These are phyloP conservation scores for Ceyx cyanopectus DNA, from an alignment of 2,113 vertebrate species.

Conservation along the genomic window DNA sequence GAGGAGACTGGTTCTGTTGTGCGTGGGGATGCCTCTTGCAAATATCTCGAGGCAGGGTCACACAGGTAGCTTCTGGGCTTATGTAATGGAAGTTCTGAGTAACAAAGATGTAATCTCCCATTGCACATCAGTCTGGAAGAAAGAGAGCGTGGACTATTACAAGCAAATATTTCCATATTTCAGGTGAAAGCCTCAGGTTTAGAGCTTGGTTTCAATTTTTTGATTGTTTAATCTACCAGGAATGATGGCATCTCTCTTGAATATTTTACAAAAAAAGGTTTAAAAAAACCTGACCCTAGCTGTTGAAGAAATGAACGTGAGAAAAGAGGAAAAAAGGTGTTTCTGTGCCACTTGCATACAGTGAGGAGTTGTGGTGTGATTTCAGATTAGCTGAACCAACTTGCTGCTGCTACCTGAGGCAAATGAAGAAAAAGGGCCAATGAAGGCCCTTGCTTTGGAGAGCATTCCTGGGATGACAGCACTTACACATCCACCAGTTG, in stretches of 20 bases:
- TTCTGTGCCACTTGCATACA: fast-evolving
- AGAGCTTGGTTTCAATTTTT: background rate
- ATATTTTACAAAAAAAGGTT: background rate
- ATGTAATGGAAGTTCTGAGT: background rate
- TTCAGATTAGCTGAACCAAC: background rate
- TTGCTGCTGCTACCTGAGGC: too few relatives aligned
- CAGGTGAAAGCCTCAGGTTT: background rate
- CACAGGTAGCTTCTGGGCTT: background rate
- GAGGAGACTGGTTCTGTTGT: background rate
- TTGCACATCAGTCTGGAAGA: background rate
- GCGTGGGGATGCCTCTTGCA: fast-evolving
- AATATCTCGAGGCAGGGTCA: background rate
- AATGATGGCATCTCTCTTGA: background rate
- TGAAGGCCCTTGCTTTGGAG: too few relatives aligned
- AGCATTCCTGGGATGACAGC: too few relatives aligned
- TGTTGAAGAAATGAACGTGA: background rate
- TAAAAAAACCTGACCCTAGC: background rate
- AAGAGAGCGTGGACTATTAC: background rate
- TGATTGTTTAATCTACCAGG: background rate
- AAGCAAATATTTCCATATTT: background rate
- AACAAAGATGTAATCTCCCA: background rate
- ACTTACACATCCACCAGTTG: background rate
- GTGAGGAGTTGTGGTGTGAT: background rate
- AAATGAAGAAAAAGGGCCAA: background rate
- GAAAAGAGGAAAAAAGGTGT: background rate